phyloP scores from a whole-genome alignment of 2,113 vertebrate genomes.

The Sorex araneus region DNA sequence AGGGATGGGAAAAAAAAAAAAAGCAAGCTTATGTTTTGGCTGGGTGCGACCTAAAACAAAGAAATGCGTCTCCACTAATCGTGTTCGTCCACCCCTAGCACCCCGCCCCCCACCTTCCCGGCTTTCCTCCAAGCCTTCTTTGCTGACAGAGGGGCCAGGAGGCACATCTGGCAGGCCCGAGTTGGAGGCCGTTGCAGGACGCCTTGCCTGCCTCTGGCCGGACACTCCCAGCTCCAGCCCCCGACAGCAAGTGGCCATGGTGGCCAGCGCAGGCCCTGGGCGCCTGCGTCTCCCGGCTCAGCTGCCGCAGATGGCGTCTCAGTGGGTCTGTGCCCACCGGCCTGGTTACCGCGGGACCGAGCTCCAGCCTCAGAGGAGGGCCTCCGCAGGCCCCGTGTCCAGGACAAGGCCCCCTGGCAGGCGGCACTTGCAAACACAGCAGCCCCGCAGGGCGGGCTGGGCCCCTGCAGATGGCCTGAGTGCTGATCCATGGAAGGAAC shows the following conservation, averaged over 20 bases:
- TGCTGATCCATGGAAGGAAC: background rate
- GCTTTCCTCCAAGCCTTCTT: background rate
- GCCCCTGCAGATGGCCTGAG: constrained; percentile 46
- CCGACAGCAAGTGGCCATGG: constrained; percentile 50
- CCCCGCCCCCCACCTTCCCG: no score
- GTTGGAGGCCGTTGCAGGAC: rapidly evolving
- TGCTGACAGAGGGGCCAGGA: constrained; percentile 3
- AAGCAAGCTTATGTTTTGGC: no score
- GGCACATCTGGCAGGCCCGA: background rate
- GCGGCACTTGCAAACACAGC: constrained; percentile 79
- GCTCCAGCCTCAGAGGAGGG: constrained; percentile 77
- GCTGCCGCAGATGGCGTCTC: constrained; percentile 85
- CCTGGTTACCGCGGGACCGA: constrained; percentile 70
- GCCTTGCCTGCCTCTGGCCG: background rate
- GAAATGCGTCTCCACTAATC: no score
- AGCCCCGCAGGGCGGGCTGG: constrained; percentile 69
- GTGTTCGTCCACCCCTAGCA: background rate
- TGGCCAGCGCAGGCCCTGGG: constrained; percentile 82
- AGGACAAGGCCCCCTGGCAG: constrained; percentile 80
- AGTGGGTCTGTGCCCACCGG: constrained; percentile 80
- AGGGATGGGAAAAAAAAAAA: no score
- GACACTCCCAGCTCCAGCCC: background rate
- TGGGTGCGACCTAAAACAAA: no score
- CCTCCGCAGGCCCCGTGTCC: constrained; percentile 83
- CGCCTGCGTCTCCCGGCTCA: constrained; percentile 76